A percentile compares a stretch with the other conserved stretches of the same genome.
Evolutionary conservation across 2,888 invertebrate species (phyloP).

Genomic region (Brachylomia viminalis): DNA sequence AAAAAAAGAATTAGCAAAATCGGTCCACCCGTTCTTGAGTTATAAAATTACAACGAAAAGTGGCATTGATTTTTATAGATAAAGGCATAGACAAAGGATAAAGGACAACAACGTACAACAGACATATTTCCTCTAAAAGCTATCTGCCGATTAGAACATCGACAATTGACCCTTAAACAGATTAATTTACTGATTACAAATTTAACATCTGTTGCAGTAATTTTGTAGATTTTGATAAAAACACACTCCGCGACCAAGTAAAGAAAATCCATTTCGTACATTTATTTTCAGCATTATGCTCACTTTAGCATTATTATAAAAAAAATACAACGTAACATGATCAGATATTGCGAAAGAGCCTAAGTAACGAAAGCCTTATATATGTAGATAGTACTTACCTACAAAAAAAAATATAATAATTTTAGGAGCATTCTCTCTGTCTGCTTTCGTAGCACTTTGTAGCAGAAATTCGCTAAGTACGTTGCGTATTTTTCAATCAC

Average conservation of each 20-base stretch:
- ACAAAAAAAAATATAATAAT: no score
- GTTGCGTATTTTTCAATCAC: conserved; percentile 16
- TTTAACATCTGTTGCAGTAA: neutral
- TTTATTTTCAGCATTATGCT: neutral
- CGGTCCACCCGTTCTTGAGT: no score
- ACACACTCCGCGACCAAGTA: neutral
- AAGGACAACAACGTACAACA: no score
- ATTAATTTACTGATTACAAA: conserved; percentile 1
- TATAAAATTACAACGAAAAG: no score
- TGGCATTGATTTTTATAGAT: no score
- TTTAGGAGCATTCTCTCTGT: neutral
- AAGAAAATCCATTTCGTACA: neutral
- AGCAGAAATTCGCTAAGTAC: neutral
- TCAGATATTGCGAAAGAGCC: neutral
- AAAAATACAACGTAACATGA: neutral
- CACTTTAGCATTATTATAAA: neutral
- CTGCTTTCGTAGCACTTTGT: neutral
- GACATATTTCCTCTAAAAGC: neutral
- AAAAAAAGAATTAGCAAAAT: no score
- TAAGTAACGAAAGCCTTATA: neutral
- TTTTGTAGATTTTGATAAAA: neutral
- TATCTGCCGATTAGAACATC: neutral
- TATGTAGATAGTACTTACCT: no score
- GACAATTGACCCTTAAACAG: neutral
- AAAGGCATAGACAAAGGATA: no score